Conservation (phyloP, 2,113 vertebrate genomes). For the Xenopus laevis region DNA sequence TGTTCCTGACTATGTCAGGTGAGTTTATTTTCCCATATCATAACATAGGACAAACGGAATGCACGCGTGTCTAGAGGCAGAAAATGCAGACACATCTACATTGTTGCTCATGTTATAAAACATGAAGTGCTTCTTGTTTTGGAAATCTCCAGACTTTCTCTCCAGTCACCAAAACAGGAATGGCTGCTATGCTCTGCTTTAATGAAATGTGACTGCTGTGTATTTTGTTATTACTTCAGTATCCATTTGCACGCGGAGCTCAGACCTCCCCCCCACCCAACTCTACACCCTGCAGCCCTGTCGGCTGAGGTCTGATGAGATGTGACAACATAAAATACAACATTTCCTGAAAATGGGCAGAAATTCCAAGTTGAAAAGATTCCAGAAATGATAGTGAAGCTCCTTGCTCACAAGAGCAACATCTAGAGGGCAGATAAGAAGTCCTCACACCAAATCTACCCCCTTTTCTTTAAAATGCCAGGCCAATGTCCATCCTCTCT, state of each 20-base stretch:
- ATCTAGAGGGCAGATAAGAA: conserved; percentile 20
- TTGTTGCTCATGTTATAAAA: conserved; percentile 1
- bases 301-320: conserved; percentile 69
- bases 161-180: conserved; percentile 13
- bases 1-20: too few species aligned
- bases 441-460: conserved; percentile 25
- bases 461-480: conserved; percentile 11
- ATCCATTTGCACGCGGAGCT: conserved; percentile 67
- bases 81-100: not conserved
- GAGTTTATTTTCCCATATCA: too few species aligned
- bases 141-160: conserved; percentile 15
- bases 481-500: conserved; percentile 7
- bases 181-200: conserved; percentile 41
- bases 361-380: conserved; percentile 32
- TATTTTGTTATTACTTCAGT: conserved; percentile 62
- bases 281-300: conserved; percentile 45
- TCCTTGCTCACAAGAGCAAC: conserved; percentile 5
- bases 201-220: conserved; percentile 71
- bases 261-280: conserved; percentile 49
- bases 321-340: conserved; percentile 75
- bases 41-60: too few species aligned
- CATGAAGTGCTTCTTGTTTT: conserved; percentile 11
- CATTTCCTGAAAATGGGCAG: conserved; percentile 64
- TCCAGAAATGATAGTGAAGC: conserved; percentile 11
- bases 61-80: not conserved